Evolutionary conservation across 2,797 vertebrate species (phyloP).

Genomic region (Harpagifer antarcticus): DNA sequence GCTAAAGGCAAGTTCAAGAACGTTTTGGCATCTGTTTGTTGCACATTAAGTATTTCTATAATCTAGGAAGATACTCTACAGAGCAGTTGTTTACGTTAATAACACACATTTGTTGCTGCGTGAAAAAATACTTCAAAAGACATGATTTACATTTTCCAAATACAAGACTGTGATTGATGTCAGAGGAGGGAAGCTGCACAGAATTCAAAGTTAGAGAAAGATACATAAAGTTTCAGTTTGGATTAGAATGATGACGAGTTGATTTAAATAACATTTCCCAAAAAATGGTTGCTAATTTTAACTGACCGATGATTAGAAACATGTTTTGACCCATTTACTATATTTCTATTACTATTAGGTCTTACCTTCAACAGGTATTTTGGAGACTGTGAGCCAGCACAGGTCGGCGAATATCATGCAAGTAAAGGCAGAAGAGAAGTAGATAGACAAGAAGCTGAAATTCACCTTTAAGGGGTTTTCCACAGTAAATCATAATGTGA

Average conservation of each 20-base stretch:
- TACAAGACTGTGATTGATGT: constrained; percentile 51
- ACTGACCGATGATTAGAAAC: constrained; percentile 12
- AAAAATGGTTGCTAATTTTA: not conserved
- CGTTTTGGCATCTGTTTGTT: constrained; percentile 37
- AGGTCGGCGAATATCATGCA: constrained; percentile 66
- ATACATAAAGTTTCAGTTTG: constrained; percentile 21
- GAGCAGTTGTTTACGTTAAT: constrained; percentile 59
- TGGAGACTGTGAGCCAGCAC: constrained; percentile 86
- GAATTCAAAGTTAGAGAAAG: constrained; percentile 40
- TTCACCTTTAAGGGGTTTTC: constrained; percentile 40
- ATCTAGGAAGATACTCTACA: constrained; percentile 47
- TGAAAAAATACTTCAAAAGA: constrained; percentile 52
- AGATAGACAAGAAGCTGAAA: constrained; percentile 65
- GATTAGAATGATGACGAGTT: constrained; percentile 17
- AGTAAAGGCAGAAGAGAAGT: constrained; percentile 68
- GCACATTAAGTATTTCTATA: constrained; percentile 32
- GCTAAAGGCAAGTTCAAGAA: constrained; percentile 49
- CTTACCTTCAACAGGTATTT: constrained; percentile 91
- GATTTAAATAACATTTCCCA: constrained; percentile 26
- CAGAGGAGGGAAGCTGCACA: constrained; percentile 19
- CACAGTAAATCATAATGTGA: constrained; percentile 36
- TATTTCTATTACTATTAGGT: constrained; percentile 25
- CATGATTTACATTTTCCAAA: constrained; percentile 59
- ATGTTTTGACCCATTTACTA: constrained; percentile 15
- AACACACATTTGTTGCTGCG: constrained; percentile 17